Base-by-base conservation (phyloP, 2,888 invertebrate species). In the Pollenia labialis region DNA sequence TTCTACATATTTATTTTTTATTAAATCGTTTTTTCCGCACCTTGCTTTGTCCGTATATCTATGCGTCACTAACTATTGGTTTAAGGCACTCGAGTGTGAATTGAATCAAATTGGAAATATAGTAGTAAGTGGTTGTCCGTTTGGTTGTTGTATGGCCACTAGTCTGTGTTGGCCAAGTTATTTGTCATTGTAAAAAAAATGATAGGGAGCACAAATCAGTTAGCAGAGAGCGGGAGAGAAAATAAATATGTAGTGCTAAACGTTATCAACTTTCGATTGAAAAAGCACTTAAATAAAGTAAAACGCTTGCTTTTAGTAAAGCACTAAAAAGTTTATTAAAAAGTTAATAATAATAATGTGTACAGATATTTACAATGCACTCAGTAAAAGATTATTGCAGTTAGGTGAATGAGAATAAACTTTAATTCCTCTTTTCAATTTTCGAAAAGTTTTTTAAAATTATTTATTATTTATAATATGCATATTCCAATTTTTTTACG, bases 71-170 rank as follows among this genome's bases (percentile, higher is more conserved):
- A 76, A 72, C 80, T 60, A 71, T 77, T 72, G 81, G 62, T 74
- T 77, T 68, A 87, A 87, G 84, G 84, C 87, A 87, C 87, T 87
- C 81, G 84, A 76, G 66, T 87, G 83, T 86, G 75, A 80, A 81
- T 77, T 76, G 58, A 85, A 79, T 79, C 32, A 56, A 79, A 82
- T 82, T 85, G 79, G 62, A 87, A 77, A 68, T 68, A 58, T 76
- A 77, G 76, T 81, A 74, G 76, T 81, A 74, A 84, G 84, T 87
- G 77, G 84, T 64, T 75, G 86, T 23, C 66, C 44, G 60, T n/a
- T 76, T 62, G 23, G 16, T 76, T 71, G 62, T 82, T 83, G 76
- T 76, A 72, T 66, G 66, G 66, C 66, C 84, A 82, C 52, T 52
- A 64, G 66, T 52, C 54, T 72, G 84, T 87, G 76, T 87, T 81